Conservation (phyloP, 2,113 vertebrate genomes). For the Rhabdornis inornatus region DNA sequence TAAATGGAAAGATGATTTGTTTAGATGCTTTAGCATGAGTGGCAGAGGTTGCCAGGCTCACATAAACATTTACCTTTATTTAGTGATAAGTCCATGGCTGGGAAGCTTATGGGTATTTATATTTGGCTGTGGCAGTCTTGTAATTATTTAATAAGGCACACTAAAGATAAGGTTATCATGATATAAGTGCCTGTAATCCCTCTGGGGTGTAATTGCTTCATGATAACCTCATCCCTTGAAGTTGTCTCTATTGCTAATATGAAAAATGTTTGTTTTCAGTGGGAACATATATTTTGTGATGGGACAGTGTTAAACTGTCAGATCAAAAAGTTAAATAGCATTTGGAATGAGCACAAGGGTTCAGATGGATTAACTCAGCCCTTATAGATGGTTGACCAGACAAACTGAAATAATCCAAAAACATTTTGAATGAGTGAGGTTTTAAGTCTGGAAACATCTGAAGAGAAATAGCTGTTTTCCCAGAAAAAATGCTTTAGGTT, state of each 20-base stretch:
- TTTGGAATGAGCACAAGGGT: slow-evolving; percentile 44
- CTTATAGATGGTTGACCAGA: slow-evolving; percentile 10
- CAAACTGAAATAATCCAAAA: not conserved
- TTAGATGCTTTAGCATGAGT: not conserved
- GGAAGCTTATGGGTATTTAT: slow-evolving; percentile 34
- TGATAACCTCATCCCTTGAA: slow-evolving; percentile 64
- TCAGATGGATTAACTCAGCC: slow-evolving; percentile 52
- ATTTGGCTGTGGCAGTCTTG: not conserved
- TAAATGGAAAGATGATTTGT: not conserved
- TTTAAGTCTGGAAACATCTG: slow-evolving; percentile 27
- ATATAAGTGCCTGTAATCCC: slow-evolving; percentile 56
- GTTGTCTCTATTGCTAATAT: slow-evolving; percentile 40
- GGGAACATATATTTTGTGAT: slow-evolving; percentile 60
- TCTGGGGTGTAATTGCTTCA: slow-evolving; percentile 54
- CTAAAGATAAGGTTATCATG: slow-evolving; percentile 60
- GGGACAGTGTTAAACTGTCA: slow-evolving; percentile 60
- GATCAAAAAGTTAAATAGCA: slow-evolving; percentile 55
- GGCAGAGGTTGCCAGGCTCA: not conserved
- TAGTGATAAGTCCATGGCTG: not conserved
- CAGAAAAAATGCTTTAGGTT: slow-evolving; percentile 2
- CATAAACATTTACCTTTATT: slow-evolving; percentile 34
- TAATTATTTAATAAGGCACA: slow-evolving; percentile 57
- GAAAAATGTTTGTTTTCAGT: slow-evolving; percentile 63
- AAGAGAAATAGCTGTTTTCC: slow-evolving; percentile 28
- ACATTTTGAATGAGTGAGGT: not conserved